A percentile compares a stretch with the other conserved stretches of the same genome.
These are phyloP conservation scores for Cephus pygmeus DNA, from an alignment of 2,888 invertebrate genomes.

Conservation along the genomic window DNA sequence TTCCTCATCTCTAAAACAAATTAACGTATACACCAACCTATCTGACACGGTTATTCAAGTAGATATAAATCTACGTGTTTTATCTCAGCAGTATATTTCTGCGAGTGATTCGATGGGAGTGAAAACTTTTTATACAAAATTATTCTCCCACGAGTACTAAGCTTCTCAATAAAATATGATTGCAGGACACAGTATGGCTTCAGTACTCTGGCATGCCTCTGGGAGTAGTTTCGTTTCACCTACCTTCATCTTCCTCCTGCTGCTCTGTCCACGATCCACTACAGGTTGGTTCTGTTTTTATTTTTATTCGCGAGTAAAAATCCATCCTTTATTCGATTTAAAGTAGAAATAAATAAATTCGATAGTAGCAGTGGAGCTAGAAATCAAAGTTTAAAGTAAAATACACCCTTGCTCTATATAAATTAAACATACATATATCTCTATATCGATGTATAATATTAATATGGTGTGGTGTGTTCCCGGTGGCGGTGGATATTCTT, in stretches of 20 bases:
- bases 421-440: neutral
- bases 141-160: neutral
- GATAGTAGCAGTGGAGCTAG: neutral
- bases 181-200: constrained; percentile 85
- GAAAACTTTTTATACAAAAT: neutral
- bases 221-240: constrained; percentile 81
- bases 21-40: neutral
- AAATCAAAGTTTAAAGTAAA: neutral
- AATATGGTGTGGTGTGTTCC: constrained; percentile 57
- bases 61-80: neutral
- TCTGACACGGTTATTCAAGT: neutral
- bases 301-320: neutral
- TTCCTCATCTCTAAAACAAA: neutral
- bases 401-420: neutral
- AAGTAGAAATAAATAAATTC: neutral
- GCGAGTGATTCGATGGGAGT: neutral
- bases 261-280: constrained; percentile 80
- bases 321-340: neutral
- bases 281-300: constrained; percentile 73
- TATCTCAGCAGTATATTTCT: neutral
- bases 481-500: constrained; percentile 55
- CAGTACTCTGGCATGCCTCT: constrained; percentile 85
- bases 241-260: constrained; percentile 78
- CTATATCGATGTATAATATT: constrained; percentile 23
- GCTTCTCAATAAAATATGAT: constrained; percentile 38